These are phyloP conservation scores for Ceratina japonica DNA, from an alignment of 1,140 invertebrate species.

Conservation along the genomic window DNA sequence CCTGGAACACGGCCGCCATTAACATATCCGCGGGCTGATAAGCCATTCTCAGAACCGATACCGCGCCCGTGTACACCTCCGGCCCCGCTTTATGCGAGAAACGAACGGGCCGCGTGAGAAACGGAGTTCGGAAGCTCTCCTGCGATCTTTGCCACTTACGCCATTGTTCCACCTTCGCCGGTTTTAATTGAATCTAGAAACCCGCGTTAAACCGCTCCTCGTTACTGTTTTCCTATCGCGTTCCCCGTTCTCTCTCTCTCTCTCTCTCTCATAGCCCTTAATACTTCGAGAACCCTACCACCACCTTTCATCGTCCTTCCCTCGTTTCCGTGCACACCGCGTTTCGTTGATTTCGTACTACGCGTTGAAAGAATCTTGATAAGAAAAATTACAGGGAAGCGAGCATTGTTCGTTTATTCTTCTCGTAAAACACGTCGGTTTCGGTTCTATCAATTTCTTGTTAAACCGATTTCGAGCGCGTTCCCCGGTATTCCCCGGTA, in stretches of 20 bases:
- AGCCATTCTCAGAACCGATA: constrained; percentile 77
- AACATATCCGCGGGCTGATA: constrained; percentile 78
- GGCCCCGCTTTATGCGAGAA: constrained; percentile 63
- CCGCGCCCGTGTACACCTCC: constrained; percentile 64
- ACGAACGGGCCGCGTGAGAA: constrained; percentile 58
- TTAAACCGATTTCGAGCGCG: too few species aligned
- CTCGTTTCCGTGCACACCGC: too few species aligned
- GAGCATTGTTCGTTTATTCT: too few species aligned
- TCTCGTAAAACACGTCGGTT: too few species aligned
- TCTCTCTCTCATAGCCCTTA: neutral
- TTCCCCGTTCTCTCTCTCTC: neutral
- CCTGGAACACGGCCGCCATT: constrained; percentile 74
- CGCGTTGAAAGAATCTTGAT: too few species aligned
- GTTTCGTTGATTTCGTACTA: too few species aligned
- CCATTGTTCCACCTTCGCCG: constrained; percentile 1
- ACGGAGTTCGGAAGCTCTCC: constrained; percentile 57
- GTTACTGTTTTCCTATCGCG: neutral
- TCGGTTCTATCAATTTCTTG: too few species aligned
- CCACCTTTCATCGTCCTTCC: too few species aligned
- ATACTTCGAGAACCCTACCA: too few species aligned
- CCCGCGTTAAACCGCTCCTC: too few species aligned
- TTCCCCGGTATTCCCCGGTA: too few species aligned
- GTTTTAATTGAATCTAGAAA: constrained; percentile 22
- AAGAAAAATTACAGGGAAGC: too few species aligned
- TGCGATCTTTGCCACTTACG: constrained; percentile 32